Percentiles rank a stretch among this genome's conserved stretches.
Conservation (phyloP, 2,113 vertebrate species). For the Carassius gibelio region DNA sequence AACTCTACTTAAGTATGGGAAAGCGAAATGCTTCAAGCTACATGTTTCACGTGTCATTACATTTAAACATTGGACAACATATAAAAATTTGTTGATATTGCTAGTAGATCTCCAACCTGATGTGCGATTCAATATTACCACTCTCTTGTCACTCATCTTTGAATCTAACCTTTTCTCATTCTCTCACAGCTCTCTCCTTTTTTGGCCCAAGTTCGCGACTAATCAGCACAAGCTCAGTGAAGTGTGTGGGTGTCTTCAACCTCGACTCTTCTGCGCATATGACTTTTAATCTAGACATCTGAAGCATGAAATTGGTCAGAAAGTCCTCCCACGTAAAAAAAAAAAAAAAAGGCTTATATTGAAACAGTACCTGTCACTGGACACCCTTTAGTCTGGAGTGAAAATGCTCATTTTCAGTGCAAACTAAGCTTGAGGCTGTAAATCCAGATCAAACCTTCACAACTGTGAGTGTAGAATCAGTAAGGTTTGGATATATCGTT, state of each 20-base stretch:
- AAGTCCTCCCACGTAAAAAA: constrained; percentile 45
- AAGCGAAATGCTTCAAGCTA: too few species aligned
- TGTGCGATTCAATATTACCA: not conserved
- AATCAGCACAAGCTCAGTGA: constrained; percentile 67
- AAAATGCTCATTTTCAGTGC: constrained; percentile 22
- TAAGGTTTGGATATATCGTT: constrained; percentile 35
- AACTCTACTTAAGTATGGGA: too few species aligned
- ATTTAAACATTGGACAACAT: not conserved
- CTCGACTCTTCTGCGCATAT: constrained; percentile 53
- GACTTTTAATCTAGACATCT: constrained; percentile 59
- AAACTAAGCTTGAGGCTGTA: not conserved
- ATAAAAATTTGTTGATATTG: not conserved
- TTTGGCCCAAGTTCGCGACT: constrained; percentile 42
- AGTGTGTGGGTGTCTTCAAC: constrained; percentile 64
- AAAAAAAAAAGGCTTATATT: not conserved
- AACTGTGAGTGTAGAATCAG: not conserved
- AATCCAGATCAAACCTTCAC: not conserved
- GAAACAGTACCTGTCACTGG: constrained; percentile 28
- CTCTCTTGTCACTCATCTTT: constrained; percentile 18
- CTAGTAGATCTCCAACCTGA: constrained; percentile 15
- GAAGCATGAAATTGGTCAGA: constrained; percentile 58
- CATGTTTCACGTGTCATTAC: too few species aligned
- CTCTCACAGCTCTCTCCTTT: constrained; percentile 31
- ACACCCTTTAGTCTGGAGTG: constrained; percentile 12
- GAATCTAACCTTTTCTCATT: constrained; percentile 26